Percentiles rank a stretch among this genome's conserved stretches.
phyloP scores from a whole-genome alignment of 2,113 vertebrate genomes.

The Neodon shergylaensis region DNA sequence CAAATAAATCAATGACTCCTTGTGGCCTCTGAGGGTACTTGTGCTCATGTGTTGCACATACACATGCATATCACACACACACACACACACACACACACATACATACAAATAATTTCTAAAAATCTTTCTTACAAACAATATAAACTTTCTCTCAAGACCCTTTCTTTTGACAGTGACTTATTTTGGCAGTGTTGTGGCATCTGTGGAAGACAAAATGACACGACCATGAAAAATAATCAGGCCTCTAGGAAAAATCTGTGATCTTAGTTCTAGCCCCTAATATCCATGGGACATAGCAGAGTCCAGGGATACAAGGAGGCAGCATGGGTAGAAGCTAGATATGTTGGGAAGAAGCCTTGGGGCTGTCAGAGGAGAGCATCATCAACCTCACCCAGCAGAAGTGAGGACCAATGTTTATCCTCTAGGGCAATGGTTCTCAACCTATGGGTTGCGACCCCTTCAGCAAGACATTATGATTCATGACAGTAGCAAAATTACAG shows the following conservation, averaged over 20 bases:
- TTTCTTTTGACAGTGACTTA: background rate
- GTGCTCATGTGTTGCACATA: background rate
- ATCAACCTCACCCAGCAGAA: too few relatives aligned
- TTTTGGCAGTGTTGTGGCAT: background rate
- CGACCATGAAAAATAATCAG: background rate
- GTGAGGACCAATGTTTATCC: background rate
- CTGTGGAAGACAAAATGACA: background rate
- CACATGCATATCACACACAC: background rate
- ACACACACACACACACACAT: background rate
- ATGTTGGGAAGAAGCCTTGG: too few relatives aligned
- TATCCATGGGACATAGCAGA: background rate
- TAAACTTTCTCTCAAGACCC: background rate
- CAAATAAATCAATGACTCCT: background rate
- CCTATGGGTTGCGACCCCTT: background rate
- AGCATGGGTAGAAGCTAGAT: too few relatives aligned
- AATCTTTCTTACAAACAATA: background rate
- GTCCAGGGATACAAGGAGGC: too few relatives aligned
- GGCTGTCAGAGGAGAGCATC: accelerated
- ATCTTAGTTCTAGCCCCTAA: background rate
- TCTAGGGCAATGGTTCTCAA: background rate
- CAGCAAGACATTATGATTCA: background rate
- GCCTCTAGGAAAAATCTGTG: background rate
- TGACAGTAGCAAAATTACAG: background rate
- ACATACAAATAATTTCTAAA: background rate
- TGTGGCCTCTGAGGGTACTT: background rate